Evolutionary conservation across 2,797 vertebrate species (phyloP), one percentile per base, ranked within the genome.

Genomic region (Sebastes paucispinis): DNA sequence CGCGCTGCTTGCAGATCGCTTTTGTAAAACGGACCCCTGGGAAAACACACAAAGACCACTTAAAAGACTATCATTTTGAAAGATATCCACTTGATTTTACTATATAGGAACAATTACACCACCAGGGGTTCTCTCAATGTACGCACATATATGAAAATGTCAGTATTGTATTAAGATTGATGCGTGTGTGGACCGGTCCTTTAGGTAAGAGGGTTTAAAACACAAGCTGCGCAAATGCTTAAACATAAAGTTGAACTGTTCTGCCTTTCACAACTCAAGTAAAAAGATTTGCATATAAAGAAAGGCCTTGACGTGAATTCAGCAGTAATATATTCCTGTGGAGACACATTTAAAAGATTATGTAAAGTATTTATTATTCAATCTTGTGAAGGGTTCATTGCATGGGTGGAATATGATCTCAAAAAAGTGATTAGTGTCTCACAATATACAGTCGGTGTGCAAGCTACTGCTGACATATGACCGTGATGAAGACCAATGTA

Each of bases 231-330:
- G 36, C 63, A 67, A 57, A 80, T 14, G 31, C 24, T 57, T 3
- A 47, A 3, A 68, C 14, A 10, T 24, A 1, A 27, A 57, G 65
- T 36, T 36, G 67, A 75, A 71, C 8, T 18, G 18, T 13, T 59
- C 36, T 43, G 16, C 5, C 64, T 66, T 36, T 69, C 59, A 68
- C 62, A 62, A 20, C 36, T 69, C 25, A 32, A 29, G 25, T 34
- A 18, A 31, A 78, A 72, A 43, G 39, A 59, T 24, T 63, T 76
- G 43, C 57, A 84, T 58, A 52, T 59, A 70, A 70, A 73, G 29
- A 67, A 74, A 68, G 10, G 27, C 77, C 27, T 32, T 67, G 59
- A 25, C 2, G 12, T 31, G 47, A 36, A 29, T 59, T 80, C 6
- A 55, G 6, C 31, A 55, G 47, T 63, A 9, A 62, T 77, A 34